Percentiles rank a stretch among this genome's conserved stretches.
Evolutionary conservation across 2,888 invertebrate species (phyloP).

Genomic region (Drosophila histrio): DNA sequence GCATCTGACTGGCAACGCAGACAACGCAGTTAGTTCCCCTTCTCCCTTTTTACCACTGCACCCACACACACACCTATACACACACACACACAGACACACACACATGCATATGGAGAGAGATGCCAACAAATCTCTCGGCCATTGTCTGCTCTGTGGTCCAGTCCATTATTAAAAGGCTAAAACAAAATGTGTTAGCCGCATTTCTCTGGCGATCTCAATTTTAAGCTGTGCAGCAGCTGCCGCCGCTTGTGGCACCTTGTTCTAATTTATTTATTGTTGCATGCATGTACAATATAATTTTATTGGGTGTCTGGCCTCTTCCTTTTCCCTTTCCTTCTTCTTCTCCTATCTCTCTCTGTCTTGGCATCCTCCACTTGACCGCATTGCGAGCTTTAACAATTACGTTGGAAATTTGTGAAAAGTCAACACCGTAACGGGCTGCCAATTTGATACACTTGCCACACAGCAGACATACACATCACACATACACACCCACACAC

Average conservation of each 20-base stretch:
- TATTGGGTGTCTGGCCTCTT: slow-evolving; percentile 60
- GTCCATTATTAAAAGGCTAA: slow-evolving; percentile 55
- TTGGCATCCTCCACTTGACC: slow-evolving; percentile 37
- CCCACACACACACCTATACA: neutral
- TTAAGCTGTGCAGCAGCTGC: slow-evolving; percentile 33
- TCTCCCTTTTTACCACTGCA: neutral
- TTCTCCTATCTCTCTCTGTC: neutral
- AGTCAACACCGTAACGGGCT: slow-evolving; percentile 64
- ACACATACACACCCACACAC: neutral
- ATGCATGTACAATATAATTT: slow-evolving; percentile 71
- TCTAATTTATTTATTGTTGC: slow-evolving; percentile 75
- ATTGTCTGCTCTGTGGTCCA: slow-evolving; percentile 22
- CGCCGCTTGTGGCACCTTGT: slow-evolving; percentile 65
- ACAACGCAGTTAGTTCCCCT: slow-evolving; percentile 40
- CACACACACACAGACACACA: neutral
- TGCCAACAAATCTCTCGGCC: neutral
- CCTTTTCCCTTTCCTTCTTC: neutral
- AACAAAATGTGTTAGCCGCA: slow-evolving; percentile 32
- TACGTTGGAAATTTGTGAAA: slow-evolving; percentile 74
- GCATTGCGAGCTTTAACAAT: slow-evolving; percentile 73
- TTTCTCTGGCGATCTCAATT: slow-evolving; percentile 21
- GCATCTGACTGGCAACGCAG: slow-evolving; percentile 76
- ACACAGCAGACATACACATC: slow-evolving; percentile 23
- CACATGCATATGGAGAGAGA: no score
- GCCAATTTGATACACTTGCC: slow-evolving; percentile 77